Evolutionary conservation across 2,113 vertebrate genomes (phyloP).

Genomic region (Vimba vimba): DNA sequence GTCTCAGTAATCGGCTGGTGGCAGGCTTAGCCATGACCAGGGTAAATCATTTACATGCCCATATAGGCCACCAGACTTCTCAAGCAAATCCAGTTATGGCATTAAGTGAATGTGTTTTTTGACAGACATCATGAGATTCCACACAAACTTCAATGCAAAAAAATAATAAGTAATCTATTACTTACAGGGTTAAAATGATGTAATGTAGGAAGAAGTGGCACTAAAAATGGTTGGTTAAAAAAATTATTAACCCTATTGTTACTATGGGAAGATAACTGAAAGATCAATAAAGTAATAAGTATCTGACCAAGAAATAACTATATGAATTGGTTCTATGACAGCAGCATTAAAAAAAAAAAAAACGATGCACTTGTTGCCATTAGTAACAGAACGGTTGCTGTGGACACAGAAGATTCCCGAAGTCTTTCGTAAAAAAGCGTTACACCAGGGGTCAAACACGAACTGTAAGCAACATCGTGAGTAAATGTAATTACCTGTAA

Average conservation of each 20-base stretch:
- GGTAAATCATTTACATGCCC: constrained; percentile 72
- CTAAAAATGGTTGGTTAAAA: neutral
- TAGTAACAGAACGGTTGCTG: constrained; percentile 43
- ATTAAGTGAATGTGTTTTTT: neutral
- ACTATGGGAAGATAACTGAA: neutral
- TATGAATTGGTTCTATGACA: neutral
- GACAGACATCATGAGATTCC: neutral
- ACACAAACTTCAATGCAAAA: constrained; percentile 8
- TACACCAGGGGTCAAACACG: constrained; percentile 11
- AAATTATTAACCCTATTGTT: neutral
- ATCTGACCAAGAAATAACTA: neutral
- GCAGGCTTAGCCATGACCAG: constrained; percentile 52
- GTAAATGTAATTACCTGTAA: constrained; percentile 6
- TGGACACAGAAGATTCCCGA: constrained; percentile 26
- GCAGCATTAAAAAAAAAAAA: neutral
- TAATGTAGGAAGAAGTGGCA: neutral
- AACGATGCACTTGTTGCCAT: constrained; percentile 33
- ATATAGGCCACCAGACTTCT: constrained; percentile 59
- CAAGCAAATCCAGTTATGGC: constrained; percentile 13
- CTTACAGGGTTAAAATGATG: constrained; percentile 22
- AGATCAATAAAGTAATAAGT: neutral
- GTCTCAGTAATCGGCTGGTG: constrained; percentile 40
- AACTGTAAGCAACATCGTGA: constrained; percentile 32
- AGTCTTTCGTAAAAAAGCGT: constrained; percentile 26
- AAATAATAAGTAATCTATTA: constrained; percentile 54